These are phyloP conservation scores for Tetramorium parvispinum DNA, from an alignment of 1,140 invertebrate genomes.

Conservation along the genomic window DNA sequence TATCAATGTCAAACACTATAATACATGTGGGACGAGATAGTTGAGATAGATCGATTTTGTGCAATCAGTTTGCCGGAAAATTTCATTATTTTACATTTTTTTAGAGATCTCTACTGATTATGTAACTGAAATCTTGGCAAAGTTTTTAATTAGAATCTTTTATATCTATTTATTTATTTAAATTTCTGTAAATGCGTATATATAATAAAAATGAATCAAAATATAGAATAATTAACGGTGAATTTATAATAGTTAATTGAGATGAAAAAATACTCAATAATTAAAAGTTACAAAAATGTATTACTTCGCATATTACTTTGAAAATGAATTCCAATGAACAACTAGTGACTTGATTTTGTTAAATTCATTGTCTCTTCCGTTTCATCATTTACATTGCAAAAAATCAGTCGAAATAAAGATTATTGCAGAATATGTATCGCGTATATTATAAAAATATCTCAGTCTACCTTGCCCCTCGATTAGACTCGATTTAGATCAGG, in stretches of 20 bases:
- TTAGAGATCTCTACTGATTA: neutral
- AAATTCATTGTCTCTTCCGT: neutral
- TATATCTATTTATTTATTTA: neutral
- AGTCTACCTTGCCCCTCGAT: neutral
- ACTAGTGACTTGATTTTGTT: neutral
- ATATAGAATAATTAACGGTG: neutral
- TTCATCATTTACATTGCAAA: neutral
- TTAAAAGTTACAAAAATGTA: neutral
- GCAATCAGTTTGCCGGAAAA: neutral
- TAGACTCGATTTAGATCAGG: neutral
- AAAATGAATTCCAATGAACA: neutral
- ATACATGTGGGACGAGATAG: conserved; percentile 31
- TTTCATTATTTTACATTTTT: neutral
- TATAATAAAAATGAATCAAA: neutral
- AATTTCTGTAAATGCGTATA: too few species aligned
- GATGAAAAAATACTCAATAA: neutral
- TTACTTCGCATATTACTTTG: neutral
- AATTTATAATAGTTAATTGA: neutral
- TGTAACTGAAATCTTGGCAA: neutral
- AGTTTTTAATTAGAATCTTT: neutral
- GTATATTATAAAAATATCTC: neutral
- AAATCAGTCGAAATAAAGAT: neutral
- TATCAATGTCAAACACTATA: conserved; percentile 52
- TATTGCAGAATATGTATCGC: neutral
- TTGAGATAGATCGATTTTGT: conserved; percentile 27